Evolutionary conservation across 2,113 vertebrate genomes (phyloP).

Genomic region (Cygnus atratus): DNA sequence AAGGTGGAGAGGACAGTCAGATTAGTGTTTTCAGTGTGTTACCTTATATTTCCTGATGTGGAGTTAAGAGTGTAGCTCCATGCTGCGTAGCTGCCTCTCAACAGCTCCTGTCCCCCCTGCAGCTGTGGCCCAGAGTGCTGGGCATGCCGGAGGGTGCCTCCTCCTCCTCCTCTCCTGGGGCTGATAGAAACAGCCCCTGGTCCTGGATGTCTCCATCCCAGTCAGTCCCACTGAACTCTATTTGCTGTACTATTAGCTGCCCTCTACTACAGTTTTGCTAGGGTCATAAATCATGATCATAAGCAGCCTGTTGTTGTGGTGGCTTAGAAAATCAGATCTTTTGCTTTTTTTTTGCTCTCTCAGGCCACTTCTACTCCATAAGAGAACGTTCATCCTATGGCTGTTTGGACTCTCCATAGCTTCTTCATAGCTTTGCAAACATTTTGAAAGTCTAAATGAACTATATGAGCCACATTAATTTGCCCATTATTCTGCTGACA

Average conservation of each 20-base stretch:
- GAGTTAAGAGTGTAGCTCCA: neutral
- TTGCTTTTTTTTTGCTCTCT: neutral
- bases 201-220: neutral
- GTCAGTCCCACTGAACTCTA: neutral
- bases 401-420: neutral
- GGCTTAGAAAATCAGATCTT: neutral
- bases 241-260: neutral
- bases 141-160: neutral
- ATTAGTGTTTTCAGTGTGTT: neutral
- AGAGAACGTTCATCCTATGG: neutral
- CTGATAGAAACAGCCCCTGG: neutral
- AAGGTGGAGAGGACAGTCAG: neutral
- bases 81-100: neutral
- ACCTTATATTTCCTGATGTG: neutral
- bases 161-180: neutral
- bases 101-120: accelerated
- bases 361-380: neutral
- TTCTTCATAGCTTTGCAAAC: neutral
- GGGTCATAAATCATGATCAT: neutral
- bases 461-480: neutral
- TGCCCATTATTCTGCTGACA: neutral
- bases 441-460: neutral
- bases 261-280: neutral
- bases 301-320: neutral
- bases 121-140: neutral